A percentile compares a stretch with the other conserved stretches of the same genome.
These are phyloP conservation scores for Exaiptasia diaphana DNA, from an alignment of 64 coral and sea anemone species.

Conservation along the genomic window DNA sequence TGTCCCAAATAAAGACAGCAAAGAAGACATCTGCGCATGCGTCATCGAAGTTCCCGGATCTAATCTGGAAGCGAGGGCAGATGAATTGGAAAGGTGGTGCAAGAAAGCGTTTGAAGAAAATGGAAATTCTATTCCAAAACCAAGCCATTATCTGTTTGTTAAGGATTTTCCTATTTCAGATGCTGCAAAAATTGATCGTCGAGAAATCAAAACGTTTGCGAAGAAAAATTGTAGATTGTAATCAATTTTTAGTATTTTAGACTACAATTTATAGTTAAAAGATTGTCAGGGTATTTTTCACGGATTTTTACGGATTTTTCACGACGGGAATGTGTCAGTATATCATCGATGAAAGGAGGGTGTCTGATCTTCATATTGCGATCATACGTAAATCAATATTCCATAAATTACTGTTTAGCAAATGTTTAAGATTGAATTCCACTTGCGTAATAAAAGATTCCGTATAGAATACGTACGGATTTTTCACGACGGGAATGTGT, in stretches of 20 bases:
- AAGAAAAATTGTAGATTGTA: neutral
- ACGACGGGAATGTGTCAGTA: no score
- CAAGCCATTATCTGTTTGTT: neutral
- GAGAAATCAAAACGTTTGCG: neutral
- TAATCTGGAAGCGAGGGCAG: neutral
- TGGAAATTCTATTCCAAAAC: neutral
- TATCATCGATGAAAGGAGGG: no score
- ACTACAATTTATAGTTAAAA: neutral
- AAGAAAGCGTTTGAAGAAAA: neutral
- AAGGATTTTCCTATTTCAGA: neutral
- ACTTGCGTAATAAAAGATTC: no score
- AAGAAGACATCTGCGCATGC: constrained; percentile 21
- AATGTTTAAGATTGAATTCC: no score
- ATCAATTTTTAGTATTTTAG: neutral
- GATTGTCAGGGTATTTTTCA: no score
- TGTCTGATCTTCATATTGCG: no score
- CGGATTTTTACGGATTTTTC: no score
- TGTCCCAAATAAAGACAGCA: neutral
- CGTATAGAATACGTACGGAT: no score
- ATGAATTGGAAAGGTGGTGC: neutral
- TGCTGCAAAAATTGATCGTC: neutral
- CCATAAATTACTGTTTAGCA: no score
- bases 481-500: no score
- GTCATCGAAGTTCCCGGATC: constrained; percentile 6
- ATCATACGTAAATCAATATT: no score